Conservation (phyloP, 2,113 vertebrate genomes). For the Corythoichthys haematopterus region DNA sequence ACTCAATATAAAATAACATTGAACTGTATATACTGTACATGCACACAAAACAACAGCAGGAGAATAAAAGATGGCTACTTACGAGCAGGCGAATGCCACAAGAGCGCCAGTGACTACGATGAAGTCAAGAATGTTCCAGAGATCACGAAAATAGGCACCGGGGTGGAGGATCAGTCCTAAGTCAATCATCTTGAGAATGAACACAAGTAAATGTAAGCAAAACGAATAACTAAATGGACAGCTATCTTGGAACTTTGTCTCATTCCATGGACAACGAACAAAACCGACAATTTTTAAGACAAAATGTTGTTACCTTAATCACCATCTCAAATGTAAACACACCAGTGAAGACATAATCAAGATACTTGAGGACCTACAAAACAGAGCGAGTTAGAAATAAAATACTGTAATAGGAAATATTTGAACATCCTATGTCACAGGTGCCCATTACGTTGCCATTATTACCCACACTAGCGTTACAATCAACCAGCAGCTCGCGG, state of each 20-base stretch:
- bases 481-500: too few relatives aligned
- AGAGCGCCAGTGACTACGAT: conserved; percentile 97
- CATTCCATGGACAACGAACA: neutral
- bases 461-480: too few relatives aligned
- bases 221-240: neutral
- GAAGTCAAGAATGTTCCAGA: conserved; percentile 97
- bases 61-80: conserved; percentile 68
- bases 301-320: conserved; percentile 83
- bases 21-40: neutral
- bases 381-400: conserved; percentile 10
- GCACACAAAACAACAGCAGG: neutral
- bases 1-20: too few relatives aligned
- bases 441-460: too few relatives aligned
- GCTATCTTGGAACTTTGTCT: neutral
- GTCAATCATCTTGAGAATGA: conserved; percentile 72
- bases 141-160: conserved; percentile 74
- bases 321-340: conserved; percentile 99
- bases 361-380: conserved; percentile 88
- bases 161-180: conserved; percentile 75
- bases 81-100: conserved; percentile 98
- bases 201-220: neutral
- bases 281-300: neutral
- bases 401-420: conserved; percentile 5
- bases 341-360: conserved; percentile 97
- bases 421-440: neutral